phyloP scores from a whole-genome alignment of 1,140 invertebrate genomes.

The Rhizoglyphus robini region DNA sequence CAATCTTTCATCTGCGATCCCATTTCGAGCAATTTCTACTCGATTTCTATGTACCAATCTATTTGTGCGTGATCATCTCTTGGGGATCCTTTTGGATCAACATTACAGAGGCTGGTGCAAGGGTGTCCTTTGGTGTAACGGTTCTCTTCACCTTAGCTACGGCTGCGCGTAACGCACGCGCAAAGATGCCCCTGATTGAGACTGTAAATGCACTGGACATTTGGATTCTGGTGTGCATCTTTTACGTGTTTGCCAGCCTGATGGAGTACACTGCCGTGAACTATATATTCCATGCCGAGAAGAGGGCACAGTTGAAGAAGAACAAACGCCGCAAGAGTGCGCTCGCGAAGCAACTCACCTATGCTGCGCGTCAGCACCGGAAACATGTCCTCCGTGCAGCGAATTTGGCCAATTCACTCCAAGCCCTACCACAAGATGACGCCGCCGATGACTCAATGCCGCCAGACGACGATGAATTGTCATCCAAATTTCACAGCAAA shows the following conservation, averaged over 20 bases:
- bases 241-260: constrained; percentile 47
- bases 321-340: too few relatives aligned
- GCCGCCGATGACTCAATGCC: too few relatives aligned
- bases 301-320: constrained; percentile 26
- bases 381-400: too few relatives aligned
- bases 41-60: constrained; percentile 27
- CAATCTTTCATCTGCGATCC: background rate
- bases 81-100: constrained; percentile 32
- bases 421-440: too few relatives aligned
- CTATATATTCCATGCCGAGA: constrained; percentile 42
- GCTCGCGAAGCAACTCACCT: background rate
- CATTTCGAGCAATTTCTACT: constrained; percentile 22
- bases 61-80: constrained; percentile 29
- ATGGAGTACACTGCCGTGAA: constrained; percentile 38
- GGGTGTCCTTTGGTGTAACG: constrained; percentile 32
- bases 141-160: constrained; percentile 34
- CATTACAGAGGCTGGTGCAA: constrained; percentile 28
- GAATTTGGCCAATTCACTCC: too few relatives aligned
- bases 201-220: constrained; percentile 23
- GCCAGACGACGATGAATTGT: too few relatives aligned
- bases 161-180: constrained; percentile 8
- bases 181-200: background rate
- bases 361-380: too few relatives aligned
- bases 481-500: too few relatives aligned
- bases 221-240: constrained; percentile 26